Conservation (phyloP, 2,888 invertebrate species). For the Terebella lapidaria region DNA sequence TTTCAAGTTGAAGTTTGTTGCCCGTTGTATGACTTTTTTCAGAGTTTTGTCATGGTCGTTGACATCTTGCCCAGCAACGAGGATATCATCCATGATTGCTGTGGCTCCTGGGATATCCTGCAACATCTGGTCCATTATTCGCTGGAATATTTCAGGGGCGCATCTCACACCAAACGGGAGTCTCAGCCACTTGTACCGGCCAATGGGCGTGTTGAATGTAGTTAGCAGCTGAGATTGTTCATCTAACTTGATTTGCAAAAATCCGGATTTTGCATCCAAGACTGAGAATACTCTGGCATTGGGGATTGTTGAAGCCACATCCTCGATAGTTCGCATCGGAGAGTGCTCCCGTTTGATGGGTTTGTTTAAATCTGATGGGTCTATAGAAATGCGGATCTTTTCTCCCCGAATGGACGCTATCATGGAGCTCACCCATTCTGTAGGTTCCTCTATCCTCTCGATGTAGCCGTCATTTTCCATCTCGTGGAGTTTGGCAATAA, state of each 20-base stretch:
- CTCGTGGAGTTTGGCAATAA: too few relatives aligned
- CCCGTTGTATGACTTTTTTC: too few relatives aligned
- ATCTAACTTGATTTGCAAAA: background rate
- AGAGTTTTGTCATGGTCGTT: too few relatives aligned
- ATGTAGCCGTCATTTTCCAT: too few relatives aligned
- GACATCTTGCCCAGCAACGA: too few relatives aligned
- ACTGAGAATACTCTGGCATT: background rate
- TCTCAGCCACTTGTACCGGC: background rate
- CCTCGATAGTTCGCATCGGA: background rate
- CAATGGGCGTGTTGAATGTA: background rate
- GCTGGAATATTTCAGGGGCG: background rate
- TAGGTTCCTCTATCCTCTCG: too few relatives aligned
- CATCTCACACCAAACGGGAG: background rate
- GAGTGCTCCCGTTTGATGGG: background rate
- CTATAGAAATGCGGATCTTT: background rate
- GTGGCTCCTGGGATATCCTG: too few relatives aligned
- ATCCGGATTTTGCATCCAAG: background rate
- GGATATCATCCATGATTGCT: too few relatives aligned
- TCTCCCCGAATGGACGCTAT: background rate
- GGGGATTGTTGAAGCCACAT: background rate
- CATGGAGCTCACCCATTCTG: background rate
- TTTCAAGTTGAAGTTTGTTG: too few relatives aligned
- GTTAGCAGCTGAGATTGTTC: background rate
- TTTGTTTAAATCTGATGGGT: background rate
- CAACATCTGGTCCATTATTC: background rate